Evolutionary conservation across 2,113 vertebrate genomes (phyloP).

Genomic region (Nannobrachium achirus): DNA sequence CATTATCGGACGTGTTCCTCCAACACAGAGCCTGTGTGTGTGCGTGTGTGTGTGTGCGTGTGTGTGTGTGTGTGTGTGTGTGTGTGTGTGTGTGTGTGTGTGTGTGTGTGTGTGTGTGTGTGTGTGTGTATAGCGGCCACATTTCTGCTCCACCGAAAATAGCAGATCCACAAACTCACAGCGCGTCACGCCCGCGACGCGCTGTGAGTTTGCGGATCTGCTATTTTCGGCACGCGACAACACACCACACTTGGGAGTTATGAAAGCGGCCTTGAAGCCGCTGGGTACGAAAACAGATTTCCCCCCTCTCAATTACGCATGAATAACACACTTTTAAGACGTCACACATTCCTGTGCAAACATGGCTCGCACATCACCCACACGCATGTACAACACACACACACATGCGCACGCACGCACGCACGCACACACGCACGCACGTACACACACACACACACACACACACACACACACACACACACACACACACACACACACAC

Average conservation of each 20-base stretch:
- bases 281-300: conserved; percentile 73
- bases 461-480: conserved; percentile 20
- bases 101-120: no score
- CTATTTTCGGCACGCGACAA: background rate
- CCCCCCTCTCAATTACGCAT: conserved; percentile 69
- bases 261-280: background rate
- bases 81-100: no score
- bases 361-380: no score
- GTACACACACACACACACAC: background rate
- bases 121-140: no score
- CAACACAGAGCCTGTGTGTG: conserved; percentile 2
- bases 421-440: no score
- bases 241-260: background rate
- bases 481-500: background rate
- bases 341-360: conserved; percentile 65
- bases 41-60: no score
- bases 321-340: conserved; percentile 66
- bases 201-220: no score
- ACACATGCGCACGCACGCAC: background rate
- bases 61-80: no score
- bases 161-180: no score
- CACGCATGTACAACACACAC: no score
- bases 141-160: no score
- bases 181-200: no score
- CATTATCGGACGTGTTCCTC: background rate